Base-by-base conservation (phyloP, 2,888 invertebrate species). In the Aricia artaxerxes region DNA sequence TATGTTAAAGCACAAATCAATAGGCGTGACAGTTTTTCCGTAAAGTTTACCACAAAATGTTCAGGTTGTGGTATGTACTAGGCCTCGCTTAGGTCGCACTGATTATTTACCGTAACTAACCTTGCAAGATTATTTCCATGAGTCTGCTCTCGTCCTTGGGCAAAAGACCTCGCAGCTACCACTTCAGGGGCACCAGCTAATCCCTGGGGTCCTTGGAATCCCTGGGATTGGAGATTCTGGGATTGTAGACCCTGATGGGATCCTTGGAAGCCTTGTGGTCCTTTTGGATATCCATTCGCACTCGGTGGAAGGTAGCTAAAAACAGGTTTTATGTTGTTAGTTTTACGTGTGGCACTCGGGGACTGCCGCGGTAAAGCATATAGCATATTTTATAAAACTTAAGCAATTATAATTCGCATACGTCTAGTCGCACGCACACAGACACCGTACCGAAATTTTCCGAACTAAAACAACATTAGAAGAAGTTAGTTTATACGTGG, bases 221-320 rank as follows among this genome's bases (percentile, higher is more conserved):
- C 31, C 64, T 64, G 64, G 0, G 64, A 11, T 31, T 64, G 64
- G 24, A 64, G 64, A 24, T 24, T 24, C 64, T 64, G 64, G 0
- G 64, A 11, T 31, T 64, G 64, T 7, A 64, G 64, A 31, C 64
- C 31, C 24, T 24, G 24, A 2, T 64, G 64, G 24, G 64, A 3
- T 31, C 64, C 31, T 9, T 64, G 64, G 4, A 64, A 64, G 9
- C 31, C 31, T 73, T 87, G 84, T 6, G 85, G 82, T 5, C 87
- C 87, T 79, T 88, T 87, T 0, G 88, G 84, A 82, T 90, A 91
- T 9, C 9, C 31, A 31, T 31, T 64, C 5, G 31, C 24, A 0
- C 93, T 85, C 0, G 93, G 93, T 0, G 93, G 93, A 0, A 94
- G 88, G 80, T 94, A 94, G 83, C 93, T 94, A 85, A 3, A 35